Base-by-base conservation (phyloP, 2,113 vertebrate species). In the Larimichthys polyactis region DNA sequence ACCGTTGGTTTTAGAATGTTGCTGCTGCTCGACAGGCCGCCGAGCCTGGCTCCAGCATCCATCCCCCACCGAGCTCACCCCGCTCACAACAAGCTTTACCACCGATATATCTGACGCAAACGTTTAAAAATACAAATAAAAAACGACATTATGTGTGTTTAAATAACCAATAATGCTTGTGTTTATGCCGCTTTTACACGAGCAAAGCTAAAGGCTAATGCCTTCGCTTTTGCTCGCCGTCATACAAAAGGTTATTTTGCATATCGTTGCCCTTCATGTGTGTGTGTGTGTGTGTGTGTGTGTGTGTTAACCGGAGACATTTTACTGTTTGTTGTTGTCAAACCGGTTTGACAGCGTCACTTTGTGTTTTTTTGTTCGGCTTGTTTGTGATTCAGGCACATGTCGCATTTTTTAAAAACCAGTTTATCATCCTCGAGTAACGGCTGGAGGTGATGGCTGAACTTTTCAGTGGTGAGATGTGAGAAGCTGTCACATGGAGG, bases 21-120 rank as follows among this genome's bases (percentile, higher is more conserved):
- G 52, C 69, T 55, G 52, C 69, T 52, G 89, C 69, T 52, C 71
- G 79, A 72, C 86, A 91, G 90, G 91, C 91, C 91, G 87, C 83
- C 71, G 77, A 84, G 83, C 88, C 86, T 81, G 65, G 73, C 59
- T 77, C 8, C 77, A 80, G 81, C 90, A 84, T 87, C 89, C 71
- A 82, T 82, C 81, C 91, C 94, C 91, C 36, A 88, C 84, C 1
- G 32, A 69, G 1, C 79, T 27, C n/a, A n/a, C n/a, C n/a, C n/a
- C n/a, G n/a, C n/a, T n/a, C 65, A 60, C 72, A 54, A 32, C 71
- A 3, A n/a, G 65, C 27, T 78, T 48, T 24, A 15, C 27, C 10
- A 17, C 4, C n/a, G 52, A 16, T 16, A 48, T 46, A 2, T 27
- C 1, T 2, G 0, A 58, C 1, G 9, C 10, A 10, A 68, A 3